A percentile compares a stretch with the other conserved stretches of the same genome.
phyloP scores from a whole-genome alignment of 1,140 invertebrate genomes.

The Bombyx mori region DNA sequence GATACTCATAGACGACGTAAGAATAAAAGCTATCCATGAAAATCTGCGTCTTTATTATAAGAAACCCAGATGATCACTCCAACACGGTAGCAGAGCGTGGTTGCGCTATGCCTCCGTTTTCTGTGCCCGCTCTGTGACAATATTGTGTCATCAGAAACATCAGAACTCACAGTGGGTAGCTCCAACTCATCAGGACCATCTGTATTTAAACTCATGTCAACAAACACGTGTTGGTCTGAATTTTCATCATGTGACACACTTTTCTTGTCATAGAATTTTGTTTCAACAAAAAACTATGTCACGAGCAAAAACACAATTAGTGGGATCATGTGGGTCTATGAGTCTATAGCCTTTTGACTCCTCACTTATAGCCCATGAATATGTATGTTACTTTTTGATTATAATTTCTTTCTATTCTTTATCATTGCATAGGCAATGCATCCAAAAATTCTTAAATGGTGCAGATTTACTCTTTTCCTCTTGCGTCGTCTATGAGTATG shows the following conservation, averaged over 20 bases:
- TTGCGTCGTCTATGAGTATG: no score
- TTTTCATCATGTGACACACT: slow-evolving; percentile 6
- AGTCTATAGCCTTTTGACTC: slow-evolving; percentile 51
- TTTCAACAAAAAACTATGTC: slow-evolving; percentile 29
- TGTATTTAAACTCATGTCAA: not conserved
- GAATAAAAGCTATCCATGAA: no score
- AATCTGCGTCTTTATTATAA: no score
- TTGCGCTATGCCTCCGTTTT: not conserved
- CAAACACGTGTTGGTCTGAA: not conserved
- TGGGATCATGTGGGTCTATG: slow-evolving; percentile 28
- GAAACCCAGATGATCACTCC: no score
- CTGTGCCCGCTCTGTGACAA: no score
- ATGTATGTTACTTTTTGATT: slow-evolving; percentile 35
- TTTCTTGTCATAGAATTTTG: slow-evolving; percentile 1
- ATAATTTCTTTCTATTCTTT: slow-evolving; percentile 40
- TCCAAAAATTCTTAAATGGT: slow-evolving; percentile 52
- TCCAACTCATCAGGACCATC: not conserved
- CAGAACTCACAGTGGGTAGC: not conserved
- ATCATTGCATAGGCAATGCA: slow-evolving; percentile 50
- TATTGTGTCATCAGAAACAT: no score
- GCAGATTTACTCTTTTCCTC: slow-evolving; percentile 24
- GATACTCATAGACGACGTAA: no score
- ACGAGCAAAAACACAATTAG: slow-evolving; percentile 23
- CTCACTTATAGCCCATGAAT: slow-evolving; percentile 60
- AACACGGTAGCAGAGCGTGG: not conserved